Evolutionary conservation across 2,113 vertebrate genomes (phyloP).

Genomic region (Smithornis capensis): DNA sequence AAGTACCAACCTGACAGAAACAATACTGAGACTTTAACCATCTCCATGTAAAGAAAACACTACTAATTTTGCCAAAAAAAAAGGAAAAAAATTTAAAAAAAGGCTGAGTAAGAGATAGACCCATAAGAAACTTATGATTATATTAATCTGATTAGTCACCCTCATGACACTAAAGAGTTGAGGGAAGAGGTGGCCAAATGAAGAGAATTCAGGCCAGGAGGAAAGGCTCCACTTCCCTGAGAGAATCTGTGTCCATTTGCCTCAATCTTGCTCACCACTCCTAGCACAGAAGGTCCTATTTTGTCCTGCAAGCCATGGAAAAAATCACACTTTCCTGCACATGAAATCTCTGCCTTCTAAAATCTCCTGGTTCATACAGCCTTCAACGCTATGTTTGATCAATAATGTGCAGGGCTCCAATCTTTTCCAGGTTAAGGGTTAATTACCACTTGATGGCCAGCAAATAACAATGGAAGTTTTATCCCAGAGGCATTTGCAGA

Average conservation of each 20-base stretch:
- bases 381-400: not conserved
- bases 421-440: not conserved
- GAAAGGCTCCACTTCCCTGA: rapidly evolving
- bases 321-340: not conserved
- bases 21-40: not conserved
- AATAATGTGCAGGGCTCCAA: not conserved
- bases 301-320: not conserved
- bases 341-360: not conserved
- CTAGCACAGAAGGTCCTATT: not conserved
- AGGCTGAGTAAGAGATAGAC: not conserved
- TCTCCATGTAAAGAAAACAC: not conserved
- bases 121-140: not conserved
- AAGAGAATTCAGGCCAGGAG: not conserved
- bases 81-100: not conserved
- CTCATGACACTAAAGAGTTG: not conserved
- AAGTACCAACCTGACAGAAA: not conserved
- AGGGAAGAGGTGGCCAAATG: not conserved
- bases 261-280: not conserved
- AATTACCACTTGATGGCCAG: not conserved
- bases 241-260: not conserved
- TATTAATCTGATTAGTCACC: not conserved
- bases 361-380: not conserved
- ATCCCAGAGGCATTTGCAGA: not conserved
- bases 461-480: not conserved
- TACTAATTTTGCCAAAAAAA: not conserved